phyloP scores from a whole-genome alignment of 2,113 vertebrate species.

The Hemiscyllium ocellatum region DNA sequence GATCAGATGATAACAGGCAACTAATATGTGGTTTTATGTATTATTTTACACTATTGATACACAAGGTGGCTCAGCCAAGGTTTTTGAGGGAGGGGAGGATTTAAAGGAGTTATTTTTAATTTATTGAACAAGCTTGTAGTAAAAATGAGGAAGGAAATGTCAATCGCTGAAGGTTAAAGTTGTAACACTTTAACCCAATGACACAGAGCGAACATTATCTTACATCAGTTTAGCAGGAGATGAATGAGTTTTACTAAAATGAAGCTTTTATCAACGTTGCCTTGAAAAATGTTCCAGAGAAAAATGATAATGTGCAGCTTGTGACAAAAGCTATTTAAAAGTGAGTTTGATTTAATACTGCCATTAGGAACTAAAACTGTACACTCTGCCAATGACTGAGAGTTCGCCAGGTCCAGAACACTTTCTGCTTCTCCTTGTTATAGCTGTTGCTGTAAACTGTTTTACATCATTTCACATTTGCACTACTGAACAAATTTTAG shows the following conservation, averaged over 20 bases:
- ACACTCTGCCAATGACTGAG: neutral
- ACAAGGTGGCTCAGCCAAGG: neutral
- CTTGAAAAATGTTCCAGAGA: neutral
- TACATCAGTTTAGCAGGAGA: constrained; percentile 17
- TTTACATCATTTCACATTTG: neutral
- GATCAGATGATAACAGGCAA: neutral
- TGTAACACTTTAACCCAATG: neutral
- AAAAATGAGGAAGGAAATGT: neutral
- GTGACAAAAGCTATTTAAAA: constrained; percentile 19
- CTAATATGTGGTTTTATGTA: neutral
- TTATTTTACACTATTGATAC: neutral
- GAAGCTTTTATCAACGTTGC: neutral
- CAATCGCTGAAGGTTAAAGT: neutral
- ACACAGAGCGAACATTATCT: neutral
- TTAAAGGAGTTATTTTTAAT: neutral
- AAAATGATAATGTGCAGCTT: neutral
- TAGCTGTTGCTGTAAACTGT: neutral
- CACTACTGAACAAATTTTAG: neutral
- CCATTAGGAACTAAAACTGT: constrained; percentile 26
- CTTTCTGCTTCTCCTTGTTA: constrained; percentile 2
- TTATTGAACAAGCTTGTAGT: neutral
- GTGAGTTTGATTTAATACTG: constrained; percentile 1
- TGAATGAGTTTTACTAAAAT: constrained; percentile 26
- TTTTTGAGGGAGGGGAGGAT: neutral
- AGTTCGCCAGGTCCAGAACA: no score